phyloP scores from a whole-genome alignment of 2,113 vertebrate genomes.

The Albula goreensis region DNA sequence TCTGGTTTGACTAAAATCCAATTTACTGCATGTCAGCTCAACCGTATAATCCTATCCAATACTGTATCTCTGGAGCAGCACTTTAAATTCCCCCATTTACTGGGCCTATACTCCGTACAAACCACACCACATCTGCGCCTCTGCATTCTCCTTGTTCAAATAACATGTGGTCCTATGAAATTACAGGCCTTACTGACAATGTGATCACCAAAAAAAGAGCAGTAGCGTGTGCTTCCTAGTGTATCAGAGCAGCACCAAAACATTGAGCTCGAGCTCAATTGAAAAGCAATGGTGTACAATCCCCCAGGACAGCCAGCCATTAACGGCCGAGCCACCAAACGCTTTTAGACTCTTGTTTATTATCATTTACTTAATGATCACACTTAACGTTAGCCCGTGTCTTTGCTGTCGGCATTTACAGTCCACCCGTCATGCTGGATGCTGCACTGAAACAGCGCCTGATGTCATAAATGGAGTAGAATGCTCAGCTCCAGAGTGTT shows the following conservation, averaged over 20 bases:
- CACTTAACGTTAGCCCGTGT: no score
- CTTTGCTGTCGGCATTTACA: neutral
- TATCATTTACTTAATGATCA: no score
- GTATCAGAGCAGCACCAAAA: neutral
- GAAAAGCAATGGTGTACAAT: no score
- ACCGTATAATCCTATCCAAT: neutral
- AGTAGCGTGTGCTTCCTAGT: neutral
- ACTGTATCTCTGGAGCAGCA: neutral
- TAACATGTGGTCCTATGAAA: neutral
- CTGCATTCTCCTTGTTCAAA: neutral
- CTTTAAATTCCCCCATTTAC: neutral
- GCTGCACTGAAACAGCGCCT: neutral
- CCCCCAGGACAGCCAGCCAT: no score
- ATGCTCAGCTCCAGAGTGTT: neutral
- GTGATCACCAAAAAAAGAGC: neutral
- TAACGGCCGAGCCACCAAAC: no score
- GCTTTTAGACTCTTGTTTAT: no score
- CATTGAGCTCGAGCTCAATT: no score
- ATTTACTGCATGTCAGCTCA: conserved; percentile 12
- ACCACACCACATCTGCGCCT: neutral
- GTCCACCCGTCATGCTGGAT: neutral
- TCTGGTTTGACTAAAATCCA: conserved; percentile 13
- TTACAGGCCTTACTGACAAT: neutral
- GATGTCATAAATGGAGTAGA: neutral
- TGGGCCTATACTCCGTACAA: neutral